Percentiles rank a stretch among this genome's conserved stretches.
phyloP scores from a whole-genome alignment of 2,113 vertebrate species.

The Psilopogon haemacephalus region DNA sequence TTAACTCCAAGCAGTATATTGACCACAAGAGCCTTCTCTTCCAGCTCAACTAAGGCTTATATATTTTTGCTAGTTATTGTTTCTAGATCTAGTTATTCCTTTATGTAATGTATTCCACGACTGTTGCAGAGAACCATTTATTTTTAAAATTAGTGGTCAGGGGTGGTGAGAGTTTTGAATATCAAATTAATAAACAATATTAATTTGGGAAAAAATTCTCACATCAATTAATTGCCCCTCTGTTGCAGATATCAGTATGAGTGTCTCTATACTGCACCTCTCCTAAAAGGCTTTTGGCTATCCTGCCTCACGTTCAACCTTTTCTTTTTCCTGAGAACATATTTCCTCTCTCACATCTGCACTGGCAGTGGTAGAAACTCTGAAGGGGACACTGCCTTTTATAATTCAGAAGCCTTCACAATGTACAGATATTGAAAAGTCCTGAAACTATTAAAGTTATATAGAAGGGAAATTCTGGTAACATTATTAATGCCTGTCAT shows the following conservation, averaged over 20 bases:
- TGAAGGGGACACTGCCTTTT: slow-evolving; percentile 38
- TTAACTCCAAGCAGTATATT: too few species aligned
- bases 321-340: neutral
- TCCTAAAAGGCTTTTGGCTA: neutral
- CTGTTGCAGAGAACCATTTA: too few species aligned
- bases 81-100: too few species aligned
- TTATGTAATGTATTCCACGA: too few species aligned
- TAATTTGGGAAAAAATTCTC: too few species aligned
- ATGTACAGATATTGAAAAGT: slow-evolving; percentile 6
- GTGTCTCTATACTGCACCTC: neutral
- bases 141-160: too few species aligned
- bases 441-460: slow-evolving; percentile 30
- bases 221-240: too few species aligned
- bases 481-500: slow-evolving; percentile 67
- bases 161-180: too few species aligned
- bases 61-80: too few species aligned
- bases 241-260: fast-evolving
- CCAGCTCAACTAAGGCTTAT: too few species aligned
- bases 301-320: neutral
- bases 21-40: too few species aligned
- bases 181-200: too few species aligned
- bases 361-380: neutral
- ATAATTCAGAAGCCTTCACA: slow-evolving; percentile 36
- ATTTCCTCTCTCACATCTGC: neutral
- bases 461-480: slow-evolving; percentile 51